Conservation (phyloP, 1,140 invertebrate species). For the Cheumatopsyche charites region DNA sequence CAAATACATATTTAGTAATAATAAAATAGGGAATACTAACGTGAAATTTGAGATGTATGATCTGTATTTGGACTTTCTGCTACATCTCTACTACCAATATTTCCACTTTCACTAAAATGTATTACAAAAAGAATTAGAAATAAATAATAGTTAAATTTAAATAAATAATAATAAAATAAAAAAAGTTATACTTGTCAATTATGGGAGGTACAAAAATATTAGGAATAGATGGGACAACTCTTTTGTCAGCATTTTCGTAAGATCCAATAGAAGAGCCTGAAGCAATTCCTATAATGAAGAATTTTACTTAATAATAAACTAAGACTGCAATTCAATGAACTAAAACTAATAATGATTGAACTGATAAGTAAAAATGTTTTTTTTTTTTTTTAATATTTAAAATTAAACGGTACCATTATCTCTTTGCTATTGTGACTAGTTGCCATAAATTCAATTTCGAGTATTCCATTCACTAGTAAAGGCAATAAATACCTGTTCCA, state of each 20-base stretch:
- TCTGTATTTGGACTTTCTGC: too few relatives aligned
- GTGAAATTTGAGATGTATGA: too few relatives aligned
- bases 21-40: too few relatives aligned
- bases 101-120: constrained; percentile 63
- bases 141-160: neutral
- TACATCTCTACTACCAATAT: constrained; percentile 65
- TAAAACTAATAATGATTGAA: too few relatives aligned
- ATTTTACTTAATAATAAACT: too few relatives aligned
- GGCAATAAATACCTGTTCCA: constrained; percentile 8
- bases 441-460: neutral
- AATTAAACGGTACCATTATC: too few relatives aligned
- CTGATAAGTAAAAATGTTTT: too few relatives aligned
- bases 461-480: neutral
- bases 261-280: constrained; percentile 54
- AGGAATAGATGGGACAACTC: constrained; percentile 89
- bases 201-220: constrained; percentile 83
- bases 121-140: neutral
- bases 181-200: constrained; percentile 79
- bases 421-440: too few relatives aligned
- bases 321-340: too few relatives aligned
- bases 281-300: neutral
- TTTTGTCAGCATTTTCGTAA: constrained; percentile 82
- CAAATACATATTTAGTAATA: neutral
- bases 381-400: too few relatives aligned
- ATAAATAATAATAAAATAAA: neutral